These are phyloP conservation scores for Drosophila hydei DNA, from an alignment of 1,140 invertebrate species.

Conservation along the genomic window DNA sequence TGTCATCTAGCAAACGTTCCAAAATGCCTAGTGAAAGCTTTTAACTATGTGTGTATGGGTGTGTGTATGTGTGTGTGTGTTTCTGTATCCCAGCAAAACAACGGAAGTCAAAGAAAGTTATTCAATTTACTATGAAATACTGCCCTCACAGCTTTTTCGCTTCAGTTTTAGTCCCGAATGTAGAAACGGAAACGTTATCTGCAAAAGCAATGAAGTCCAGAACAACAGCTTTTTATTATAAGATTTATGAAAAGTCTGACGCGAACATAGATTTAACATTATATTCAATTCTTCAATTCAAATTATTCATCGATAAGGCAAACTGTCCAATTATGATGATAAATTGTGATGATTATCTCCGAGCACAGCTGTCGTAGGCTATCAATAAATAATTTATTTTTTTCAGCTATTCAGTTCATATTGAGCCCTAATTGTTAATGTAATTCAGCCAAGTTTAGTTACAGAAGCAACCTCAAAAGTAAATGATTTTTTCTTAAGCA, in stretches of 20 bases:
- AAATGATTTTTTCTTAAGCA: too few relatives aligned
- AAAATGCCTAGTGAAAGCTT: slow-evolving; percentile 46
- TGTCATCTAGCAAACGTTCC: slow-evolving; percentile 61
- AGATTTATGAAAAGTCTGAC: too few relatives aligned
- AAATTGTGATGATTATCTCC: too few relatives aligned
- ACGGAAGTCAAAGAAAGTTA: slow-evolving; percentile 70
- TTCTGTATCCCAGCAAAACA: slow-evolving; percentile 56
- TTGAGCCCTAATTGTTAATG: too few relatives aligned
- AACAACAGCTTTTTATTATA: too few relatives aligned
- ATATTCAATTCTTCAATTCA: too few relatives aligned
- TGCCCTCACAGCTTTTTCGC: not conserved
- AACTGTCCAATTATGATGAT: not conserved
- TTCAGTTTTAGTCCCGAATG: not conserved
- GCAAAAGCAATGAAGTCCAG: not conserved
- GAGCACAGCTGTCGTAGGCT: too few relatives aligned
- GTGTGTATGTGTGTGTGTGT: slow-evolving; percentile 33
- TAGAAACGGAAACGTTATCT: not conserved
- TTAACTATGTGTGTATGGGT: not conserved
- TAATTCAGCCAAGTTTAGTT: too few relatives aligned
- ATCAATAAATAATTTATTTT: too few relatives aligned
- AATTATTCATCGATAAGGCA: not conserved
- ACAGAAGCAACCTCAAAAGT: too few relatives aligned
- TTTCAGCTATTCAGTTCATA: too few relatives aligned
- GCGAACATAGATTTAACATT: too few relatives aligned
- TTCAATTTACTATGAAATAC: slow-evolving; percentile 59